Evolutionary conservation across 2,113 vertebrate genomes (phyloP).

Genomic region (Spermophilus dauricus): DNA sequence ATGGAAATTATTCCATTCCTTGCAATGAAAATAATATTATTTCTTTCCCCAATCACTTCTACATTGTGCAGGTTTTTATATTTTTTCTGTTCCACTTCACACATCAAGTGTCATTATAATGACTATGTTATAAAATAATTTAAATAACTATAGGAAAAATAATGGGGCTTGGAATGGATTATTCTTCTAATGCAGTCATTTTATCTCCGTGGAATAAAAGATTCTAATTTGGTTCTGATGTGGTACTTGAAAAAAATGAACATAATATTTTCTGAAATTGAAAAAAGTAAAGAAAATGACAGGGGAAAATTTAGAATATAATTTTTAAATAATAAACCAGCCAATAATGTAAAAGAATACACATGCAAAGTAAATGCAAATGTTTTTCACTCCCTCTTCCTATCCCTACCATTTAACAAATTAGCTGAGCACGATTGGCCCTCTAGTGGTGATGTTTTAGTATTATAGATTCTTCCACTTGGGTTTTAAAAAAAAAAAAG

Average conservation of each 20-base stretch:
- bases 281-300: not conserved
- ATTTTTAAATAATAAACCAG: slow-evolving; percentile 21
- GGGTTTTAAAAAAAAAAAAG: not conserved
- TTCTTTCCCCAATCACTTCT: not conserved
- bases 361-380: not conserved
- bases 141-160: slow-evolving; percentile 56
- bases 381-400: fast-evolving
- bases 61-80: not conserved
- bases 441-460: slow-evolving; percentile 57
- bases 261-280: not conserved
- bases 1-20: not conserved
- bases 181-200: slow-evolving; percentile 59
- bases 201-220: slow-evolving; percentile 57
- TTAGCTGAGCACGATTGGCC: not conserved
- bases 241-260: slow-evolving; percentile 50
- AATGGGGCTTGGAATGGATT: not conserved
- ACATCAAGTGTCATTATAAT: slow-evolving; percentile 35
- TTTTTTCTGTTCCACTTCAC: slow-evolving; percentile 10
- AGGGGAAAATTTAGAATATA: not conserved
- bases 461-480: slow-evolving; percentile 45
- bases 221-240: not conserved
- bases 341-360: not conserved
- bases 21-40: not conserved
- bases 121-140: slow-evolving; percentile 39
- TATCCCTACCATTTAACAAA: not conserved